Conservation (phyloP, 2,113 vertebrate species). For the Aepyceros melampus region DNA sequence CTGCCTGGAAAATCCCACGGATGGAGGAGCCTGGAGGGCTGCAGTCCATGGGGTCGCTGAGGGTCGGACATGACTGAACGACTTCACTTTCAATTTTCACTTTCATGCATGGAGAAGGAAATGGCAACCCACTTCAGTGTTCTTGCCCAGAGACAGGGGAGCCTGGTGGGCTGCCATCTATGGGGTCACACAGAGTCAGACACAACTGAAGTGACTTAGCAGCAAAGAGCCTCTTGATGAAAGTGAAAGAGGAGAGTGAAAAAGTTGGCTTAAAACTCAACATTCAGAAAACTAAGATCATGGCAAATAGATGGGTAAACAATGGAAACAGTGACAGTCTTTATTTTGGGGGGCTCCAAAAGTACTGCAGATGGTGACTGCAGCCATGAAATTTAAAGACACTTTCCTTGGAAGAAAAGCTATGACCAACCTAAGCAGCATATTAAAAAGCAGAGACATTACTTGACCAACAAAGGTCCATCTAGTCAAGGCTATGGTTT, state of each 20-base stretch:
- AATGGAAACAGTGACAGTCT: background rate
- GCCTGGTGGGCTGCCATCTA: too few relatives aligned
- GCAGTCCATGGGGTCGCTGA: too few relatives aligned
- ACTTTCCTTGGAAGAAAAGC: background rate
- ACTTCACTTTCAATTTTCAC: too few relatives aligned
- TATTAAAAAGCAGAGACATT: background rate
- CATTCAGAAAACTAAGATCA: background rate
- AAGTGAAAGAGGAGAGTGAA: background rate
- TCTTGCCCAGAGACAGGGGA: too few relatives aligned
- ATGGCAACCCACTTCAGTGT: too few relatives aligned
- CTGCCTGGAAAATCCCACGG: too few relatives aligned
- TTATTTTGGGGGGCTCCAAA: background rate
- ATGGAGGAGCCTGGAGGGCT: too few relatives aligned
- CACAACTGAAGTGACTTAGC: too few relatives aligned
- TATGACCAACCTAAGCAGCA: background rate
- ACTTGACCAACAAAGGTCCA: background rate
- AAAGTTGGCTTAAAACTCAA: background rate
- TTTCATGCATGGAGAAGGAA: too few relatives aligned
- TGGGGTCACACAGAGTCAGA: too few relatives aligned
- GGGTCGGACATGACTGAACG: fast-evolving
- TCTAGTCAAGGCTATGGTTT: background rate
- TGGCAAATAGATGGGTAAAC: background rate
- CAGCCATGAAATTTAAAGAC: background rate
- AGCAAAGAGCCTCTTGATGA: background rate
- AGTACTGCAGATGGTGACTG: background rate